Base-by-base conservation (phyloP, 2,888 invertebrate genomes). In the Linyphia triangularis region DNA sequence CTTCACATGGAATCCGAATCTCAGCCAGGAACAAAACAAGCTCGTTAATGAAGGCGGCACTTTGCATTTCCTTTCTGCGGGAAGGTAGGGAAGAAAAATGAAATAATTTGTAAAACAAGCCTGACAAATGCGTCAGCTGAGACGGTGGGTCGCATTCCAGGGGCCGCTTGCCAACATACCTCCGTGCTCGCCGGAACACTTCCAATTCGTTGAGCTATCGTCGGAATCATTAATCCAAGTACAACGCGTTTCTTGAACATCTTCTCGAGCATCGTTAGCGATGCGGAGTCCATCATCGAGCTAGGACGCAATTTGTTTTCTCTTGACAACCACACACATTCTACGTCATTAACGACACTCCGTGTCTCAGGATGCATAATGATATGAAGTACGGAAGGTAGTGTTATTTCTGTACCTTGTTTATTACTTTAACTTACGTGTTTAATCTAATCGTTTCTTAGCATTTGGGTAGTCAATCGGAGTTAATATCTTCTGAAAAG, bases 191-290 rank as follows among this genome's bases (percentile, higher is more conserved):
- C 73, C 86, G 81, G 86, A 81, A 81, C 73, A 40, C 86, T 81
- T 81, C 86, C 81, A 86, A 86, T 86, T 86, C 86, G 86, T 69
- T 75, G 67, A 81, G 75, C 81, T 30, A 81, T 86, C 86, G 86
- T 86, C 86, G 51, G 57, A 73, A 65, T 86, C 86, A 86, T 86
- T 86, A 81, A 86, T 86, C 75, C 28, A 40, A 40, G 26, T 7
- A 26, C 40, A 59, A 19, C 40, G 82, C 22, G 51, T 30, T 26
- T 7, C 33, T 33, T 28, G 30, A 33, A 33, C 67, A 33, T 37
- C 33, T 30, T n/a, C n/a, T 16, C 33, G 5, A 22, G 26, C 22
- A 22, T 61, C 72, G 70, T 69, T 57, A 33, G 51, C 28, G 69
- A 51, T 78, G 51, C 6, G 57, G 19, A 43, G 24, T 81, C 57